phyloP scores from a whole-genome alignment of 2,888 invertebrate genomes.

The Agrochola circellaris region DNA sequence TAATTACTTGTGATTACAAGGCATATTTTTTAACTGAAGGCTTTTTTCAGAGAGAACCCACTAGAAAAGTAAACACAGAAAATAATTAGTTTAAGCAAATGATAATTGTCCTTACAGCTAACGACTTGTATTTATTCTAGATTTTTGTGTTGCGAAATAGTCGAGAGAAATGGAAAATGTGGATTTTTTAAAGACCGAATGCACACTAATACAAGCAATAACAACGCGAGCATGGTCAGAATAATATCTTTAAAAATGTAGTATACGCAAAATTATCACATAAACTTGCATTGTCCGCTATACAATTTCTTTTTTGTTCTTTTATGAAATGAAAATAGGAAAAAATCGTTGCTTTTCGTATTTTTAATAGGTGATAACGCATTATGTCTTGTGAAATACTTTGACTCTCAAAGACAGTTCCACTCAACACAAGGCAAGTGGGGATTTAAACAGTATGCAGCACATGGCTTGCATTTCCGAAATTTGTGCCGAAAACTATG shows the following conservation, averaged over 20 bases:
- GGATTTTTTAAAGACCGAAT: conserved; percentile 18
- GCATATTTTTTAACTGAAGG: conserved; percentile 15
- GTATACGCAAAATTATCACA: background rate
- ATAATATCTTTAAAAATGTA: background rate
- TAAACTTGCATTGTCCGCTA: background rate
- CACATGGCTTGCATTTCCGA: conserved; percentile 1
- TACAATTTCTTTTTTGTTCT: background rate
- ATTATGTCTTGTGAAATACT: background rate
- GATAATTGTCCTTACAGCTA: conserved; percentile 2
- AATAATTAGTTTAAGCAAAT: conserved; percentile 10
- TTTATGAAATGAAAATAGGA: background rate
- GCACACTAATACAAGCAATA: conserved; percentile 16
- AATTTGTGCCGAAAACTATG: conserved; percentile 4
- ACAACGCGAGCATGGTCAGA: background rate
- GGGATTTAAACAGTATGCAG: background rate
- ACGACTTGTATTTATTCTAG: conserved; percentile 11
- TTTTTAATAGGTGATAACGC: background rate
- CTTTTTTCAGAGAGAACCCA: background rate
- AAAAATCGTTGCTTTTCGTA: background rate
- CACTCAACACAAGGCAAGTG: background rate
- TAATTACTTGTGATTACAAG: conserved; percentile 33
- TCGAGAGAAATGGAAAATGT: background rate
- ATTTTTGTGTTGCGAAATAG: conserved; percentile 16
- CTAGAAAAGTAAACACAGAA: conserved; percentile 4
- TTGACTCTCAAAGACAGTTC: background rate